Evolutionary conservation across 2,888 invertebrate genomes (phyloP).

Genomic region (Morpho deidamia): DNA sequence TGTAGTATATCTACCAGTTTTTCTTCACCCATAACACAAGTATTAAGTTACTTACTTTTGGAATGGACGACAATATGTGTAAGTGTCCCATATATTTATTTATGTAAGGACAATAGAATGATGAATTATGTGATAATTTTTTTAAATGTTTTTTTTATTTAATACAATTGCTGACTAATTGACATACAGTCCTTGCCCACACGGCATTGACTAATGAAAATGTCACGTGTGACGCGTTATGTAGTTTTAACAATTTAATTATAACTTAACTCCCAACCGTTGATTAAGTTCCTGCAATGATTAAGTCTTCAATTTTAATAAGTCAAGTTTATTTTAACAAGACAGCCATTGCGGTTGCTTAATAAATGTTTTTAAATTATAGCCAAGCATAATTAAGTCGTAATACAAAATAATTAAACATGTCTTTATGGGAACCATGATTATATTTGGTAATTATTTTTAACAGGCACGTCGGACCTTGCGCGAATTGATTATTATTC

Average conservation of each 20-base stretch:
- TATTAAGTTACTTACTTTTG: too few relatives aligned
- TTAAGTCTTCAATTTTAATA: constrained; percentile 16
- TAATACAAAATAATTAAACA: constrained; percentile 16
- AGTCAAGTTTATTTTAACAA: constrained; percentile 15
- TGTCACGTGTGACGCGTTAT: neutral
- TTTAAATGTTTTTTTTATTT: too few relatives aligned
- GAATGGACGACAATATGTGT: too few relatives aligned
- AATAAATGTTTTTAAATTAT: constrained; percentile 14
- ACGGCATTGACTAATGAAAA: neutral
- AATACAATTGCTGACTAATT: too few relatives aligned
- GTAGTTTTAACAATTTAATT: constrained; percentile 11
- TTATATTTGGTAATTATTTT: constrained; percentile 8
- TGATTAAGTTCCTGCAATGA: constrained; percentile 10
- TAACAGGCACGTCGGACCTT: neutral
- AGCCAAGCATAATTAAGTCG: constrained; percentile 7
- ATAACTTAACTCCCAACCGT: constrained; percentile 1
- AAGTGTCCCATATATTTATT: too few relatives aligned
- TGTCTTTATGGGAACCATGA: constrained; percentile 6
- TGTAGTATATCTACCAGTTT: too few relatives aligned
- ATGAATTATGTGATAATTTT: too few relatives aligned
- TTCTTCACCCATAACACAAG: too few relatives aligned
- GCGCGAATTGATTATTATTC: constrained; percentile 3
- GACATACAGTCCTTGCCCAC: too few relatives aligned
- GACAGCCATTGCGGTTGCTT: constrained; percentile 10
- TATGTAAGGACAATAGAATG: too few relatives aligned